Base-by-base conservation (phyloP, 2,113 vertebrate species). In the Dunckerocampus dactyliophorus region DNA sequence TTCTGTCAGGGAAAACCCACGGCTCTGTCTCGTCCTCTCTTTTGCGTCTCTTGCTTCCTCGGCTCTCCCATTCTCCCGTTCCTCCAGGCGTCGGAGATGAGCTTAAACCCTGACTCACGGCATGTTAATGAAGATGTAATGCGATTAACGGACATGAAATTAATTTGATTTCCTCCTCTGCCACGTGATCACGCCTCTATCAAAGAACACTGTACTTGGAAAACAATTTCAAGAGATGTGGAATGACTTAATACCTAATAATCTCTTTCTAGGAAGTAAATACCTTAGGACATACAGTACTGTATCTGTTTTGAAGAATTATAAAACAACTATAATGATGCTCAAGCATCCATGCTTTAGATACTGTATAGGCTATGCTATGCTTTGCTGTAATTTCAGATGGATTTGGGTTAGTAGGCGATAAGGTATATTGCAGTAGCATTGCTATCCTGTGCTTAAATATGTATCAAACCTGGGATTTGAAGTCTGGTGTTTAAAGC, bases 101-200 rank as follows among this genome's bases (percentile, higher is more conserved):
- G 82, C 82, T 82, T 88, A 87, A 84, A 80, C 83, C 77, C 84
- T 89, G 89, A 90, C 85, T 91, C 89, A 89, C 63, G 54, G 68
- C 80, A 84, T 88, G 84, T 88, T 88, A 90, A 90, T 89, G 79
- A 88, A 88, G 85, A 90, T 90, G 84, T 89, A 89, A 89, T 90
- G 83, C 78, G 85, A 90, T 91, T 90, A 91, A 82, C 72, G 74
- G 88, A 89, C 79, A 82, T 88, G 88, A 87, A 91, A 89, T 91
- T 90, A 89, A 90, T 91, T 89, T 77, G 75, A 90, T 91, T 90
- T 87, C 68, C 80, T 79, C 63, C 70, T 79, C 73, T 76, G 74
- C 77, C 84, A 61, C 65, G 70, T 89, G 88, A 90, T 77, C 87
- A 86, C 15, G 85, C 87, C 85, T 80, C 72, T 45, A 66, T 77